phyloP scores from a whole-genome alignment of 2,797 vertebrate genomes.

The Eupleurogrammus muticus region DNA sequence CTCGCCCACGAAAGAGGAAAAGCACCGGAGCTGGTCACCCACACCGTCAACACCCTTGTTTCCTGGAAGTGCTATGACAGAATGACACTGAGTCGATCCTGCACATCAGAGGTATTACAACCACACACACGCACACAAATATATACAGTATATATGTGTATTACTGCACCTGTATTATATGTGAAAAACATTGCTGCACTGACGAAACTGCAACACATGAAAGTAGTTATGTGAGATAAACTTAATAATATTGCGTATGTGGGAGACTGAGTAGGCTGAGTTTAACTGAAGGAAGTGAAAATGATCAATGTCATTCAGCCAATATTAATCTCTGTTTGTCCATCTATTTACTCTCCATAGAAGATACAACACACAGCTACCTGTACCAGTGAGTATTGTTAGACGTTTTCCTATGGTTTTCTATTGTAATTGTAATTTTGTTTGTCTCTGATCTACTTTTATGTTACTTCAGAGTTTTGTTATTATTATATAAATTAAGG shows the following conservation, averaged over 20 bases:
- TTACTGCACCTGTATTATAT: too few relatives aligned
- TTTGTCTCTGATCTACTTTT: neutral
- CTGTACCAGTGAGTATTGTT: slow-evolving; percentile 33
- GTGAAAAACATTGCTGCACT: too few relatives aligned
- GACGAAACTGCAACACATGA: too few relatives aligned
- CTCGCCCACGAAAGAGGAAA: rapidly evolving
- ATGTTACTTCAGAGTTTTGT: neutral
- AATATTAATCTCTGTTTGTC: neutral
- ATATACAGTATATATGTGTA: too few relatives aligned
- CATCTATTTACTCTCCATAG: slow-evolving; percentile 23
- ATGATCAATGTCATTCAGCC: neutral
- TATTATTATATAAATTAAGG: neutral
- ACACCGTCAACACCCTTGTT: rapidly evolving
- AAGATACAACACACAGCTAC: rapidly evolving
- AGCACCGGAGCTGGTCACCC: rapidly evolving
- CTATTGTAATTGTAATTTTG: neutral
- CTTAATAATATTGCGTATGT: too few relatives aligned
- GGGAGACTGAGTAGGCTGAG: neutral
- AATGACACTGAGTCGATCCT: neutral
- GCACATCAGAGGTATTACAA: neutral
- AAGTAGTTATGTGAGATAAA: too few relatives aligned
- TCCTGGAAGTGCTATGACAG: neutral
- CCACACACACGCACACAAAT: too few relatives aligned
- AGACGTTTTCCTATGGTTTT: neutral
- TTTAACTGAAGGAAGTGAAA: too few relatives aligned